phyloP scores from a whole-genome alignment of 2,888 invertebrate species.

The Acronicta alni region DNA sequence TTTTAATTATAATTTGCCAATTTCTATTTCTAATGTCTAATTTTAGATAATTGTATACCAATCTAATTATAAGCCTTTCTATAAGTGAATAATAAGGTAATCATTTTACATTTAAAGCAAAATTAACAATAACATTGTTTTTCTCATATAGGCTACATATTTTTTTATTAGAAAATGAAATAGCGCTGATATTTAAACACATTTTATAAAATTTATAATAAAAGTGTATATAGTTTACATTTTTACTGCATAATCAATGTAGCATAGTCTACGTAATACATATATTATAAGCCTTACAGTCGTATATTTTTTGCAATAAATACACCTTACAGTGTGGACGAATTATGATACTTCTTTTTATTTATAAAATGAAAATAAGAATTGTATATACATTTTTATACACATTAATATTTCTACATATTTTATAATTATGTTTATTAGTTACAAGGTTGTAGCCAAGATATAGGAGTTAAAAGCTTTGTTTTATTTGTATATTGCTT shows the following conservation, averaged over 20 bases:
- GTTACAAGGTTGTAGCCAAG: slow-evolving; percentile 43
- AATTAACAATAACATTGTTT: too few relatives aligned
- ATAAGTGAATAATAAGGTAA: slow-evolving; percentile 7
- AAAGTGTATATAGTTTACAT: slow-evolving; percentile 3
- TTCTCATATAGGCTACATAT: slow-evolving; percentile 8
- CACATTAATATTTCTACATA: slow-evolving; percentile 48
- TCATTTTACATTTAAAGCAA: slow-evolving; percentile 38
- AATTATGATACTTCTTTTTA: slow-evolving; percentile 76
- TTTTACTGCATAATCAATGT: slow-evolving; percentile 19
- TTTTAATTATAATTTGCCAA: slow-evolving; percentile 46
- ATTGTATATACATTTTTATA: slow-evolving; percentile 51
- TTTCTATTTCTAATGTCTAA: slow-evolving; percentile 53
- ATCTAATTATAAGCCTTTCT: slow-evolving; percentile 56
- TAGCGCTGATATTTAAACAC: background rate
- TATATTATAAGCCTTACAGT: slow-evolving; percentile 52
- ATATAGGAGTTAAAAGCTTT: slow-evolving; percentile 49
- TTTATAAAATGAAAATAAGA: slow-evolving; percentile 35
- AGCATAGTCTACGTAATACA: slow-evolving; percentile 35
- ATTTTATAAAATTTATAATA: background rate
- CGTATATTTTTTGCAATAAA: slow-evolving; percentile 66
- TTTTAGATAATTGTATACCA: slow-evolving; percentile 36
- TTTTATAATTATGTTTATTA: slow-evolving; percentile 37
- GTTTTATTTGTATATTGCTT: slow-evolving; percentile 54
- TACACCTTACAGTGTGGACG: slow-evolving; percentile 82
- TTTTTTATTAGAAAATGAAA: slow-evolving; percentile 2